Evolutionary conservation across 2,888 invertebrate species (phyloP), one percentile per base, ranked within the genome.

Genomic region (Acrocyrtus sp.): DNA sequence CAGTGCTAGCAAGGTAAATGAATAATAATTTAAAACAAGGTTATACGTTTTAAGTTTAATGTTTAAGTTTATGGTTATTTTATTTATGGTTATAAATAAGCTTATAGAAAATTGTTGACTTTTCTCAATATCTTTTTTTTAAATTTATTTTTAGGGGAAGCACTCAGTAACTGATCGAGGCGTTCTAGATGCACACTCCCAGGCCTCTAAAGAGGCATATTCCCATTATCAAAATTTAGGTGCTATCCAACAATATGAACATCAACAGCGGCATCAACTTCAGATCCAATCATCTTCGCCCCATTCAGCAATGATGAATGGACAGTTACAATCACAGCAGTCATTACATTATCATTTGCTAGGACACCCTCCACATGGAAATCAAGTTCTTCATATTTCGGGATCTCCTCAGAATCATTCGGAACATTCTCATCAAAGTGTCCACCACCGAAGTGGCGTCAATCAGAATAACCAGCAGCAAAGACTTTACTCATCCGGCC

Each of bases 171-270:
- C n/a, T n/a, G 66, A 66, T 22, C 12, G 53, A 1, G 21, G 60
- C 8, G 5, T 43, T n/a, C 43, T 45, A 22, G 48, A 10, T 6
- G 5, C 26, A 29, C 10, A 27, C 3, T 15, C 27, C 21, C 60
- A 45, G 29, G 17, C 48, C 1, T 29, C 58, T 2, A 68, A 50
- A 17, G 68, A 68, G 29, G 58, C 68, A 8, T 60, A 68, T 34
- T 60, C 68, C 27, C 68, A 60, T 53, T 68, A 68, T 24, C 68
- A 68, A 29, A 68, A 68, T 34, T 15, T 68, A 19, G 68, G 68
- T 29, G 68, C 68, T 51, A 70, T 70, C 24, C 68, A 69, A 51
- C 62, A 69, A 24, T 62, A 54, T 48, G 61, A 76, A 65, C 43
- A 57, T 26, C 65, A 75, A 57, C 58, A 60, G 56, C 73, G 68